Evolutionary conservation across 2,888 invertebrate genomes (phyloP).

Genomic region (Agapostemon virescens): DNA sequence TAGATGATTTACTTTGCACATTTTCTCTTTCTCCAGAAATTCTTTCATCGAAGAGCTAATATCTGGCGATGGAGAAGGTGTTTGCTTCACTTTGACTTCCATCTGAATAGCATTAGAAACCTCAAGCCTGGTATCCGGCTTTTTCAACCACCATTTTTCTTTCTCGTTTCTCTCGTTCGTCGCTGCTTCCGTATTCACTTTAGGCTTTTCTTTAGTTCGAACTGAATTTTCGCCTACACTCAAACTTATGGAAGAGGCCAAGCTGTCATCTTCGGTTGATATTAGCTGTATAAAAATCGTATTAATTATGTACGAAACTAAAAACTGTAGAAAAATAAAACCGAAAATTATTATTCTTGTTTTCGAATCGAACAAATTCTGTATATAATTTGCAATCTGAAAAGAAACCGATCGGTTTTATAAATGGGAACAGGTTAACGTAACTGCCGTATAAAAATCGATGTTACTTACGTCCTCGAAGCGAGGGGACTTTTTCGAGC

Average conservation of each 20-base stretch:
- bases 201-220: constrained; percentile 70
- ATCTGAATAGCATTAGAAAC: constrained; percentile 43
- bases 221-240: constrained; percentile 74
- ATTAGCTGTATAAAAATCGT: constrained; percentile 43
- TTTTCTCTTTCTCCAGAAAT: constrained; percentile 76
- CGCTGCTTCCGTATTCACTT: constrained; percentile 50
- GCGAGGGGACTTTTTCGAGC: constrained; percentile 53
- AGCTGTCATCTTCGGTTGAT: constrained; percentile 69
- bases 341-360: neutral
- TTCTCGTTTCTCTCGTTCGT: constrained; percentile 35
- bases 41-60: constrained; percentile 77
- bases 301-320: neutral
- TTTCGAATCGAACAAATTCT: neutral
- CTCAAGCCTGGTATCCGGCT: constrained; percentile 68
- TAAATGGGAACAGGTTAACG: constrained; percentile 50
- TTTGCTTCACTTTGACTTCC: constrained; percentile 57
- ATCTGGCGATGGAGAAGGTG: constrained; percentile 69
- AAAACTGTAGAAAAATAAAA: neutral
- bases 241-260: constrained; percentile 74
- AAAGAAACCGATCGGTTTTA: neutral
- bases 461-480: constrained; percentile 67
- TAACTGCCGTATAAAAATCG: neutral
- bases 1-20: constrained; percentile 74
- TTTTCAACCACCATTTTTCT: constrained; percentile 75
- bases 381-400: neutral